Evolutionary conservation across 1,140 invertebrate genomes (phyloP).

Genomic region (Hermetia illucens): DNA sequence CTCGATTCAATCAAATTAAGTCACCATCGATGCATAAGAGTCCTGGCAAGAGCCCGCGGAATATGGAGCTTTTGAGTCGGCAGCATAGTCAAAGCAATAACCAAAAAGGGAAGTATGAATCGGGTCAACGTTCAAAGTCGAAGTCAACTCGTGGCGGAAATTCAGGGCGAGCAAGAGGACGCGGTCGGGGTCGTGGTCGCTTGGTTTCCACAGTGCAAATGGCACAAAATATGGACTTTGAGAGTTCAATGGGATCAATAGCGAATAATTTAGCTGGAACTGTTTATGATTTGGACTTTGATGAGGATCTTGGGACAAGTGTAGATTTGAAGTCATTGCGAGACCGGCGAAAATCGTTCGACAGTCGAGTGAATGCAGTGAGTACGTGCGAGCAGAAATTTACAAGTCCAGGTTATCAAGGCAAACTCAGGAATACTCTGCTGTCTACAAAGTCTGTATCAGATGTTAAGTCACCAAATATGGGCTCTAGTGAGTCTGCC

Average conservation of each 20-base stretch:
- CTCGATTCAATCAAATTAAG: conserved; percentile 31
- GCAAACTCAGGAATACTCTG: not conserved
- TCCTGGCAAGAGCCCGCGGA: conserved; percentile 59
- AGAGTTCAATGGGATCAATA: conserved; percentile 31
- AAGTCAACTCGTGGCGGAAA: conserved; percentile 35
- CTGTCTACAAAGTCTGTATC: not conserved
- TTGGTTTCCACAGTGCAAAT: conserved; percentile 20
- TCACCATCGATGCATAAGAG: conserved; percentile 49
- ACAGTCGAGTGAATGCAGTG: conserved; percentile 45
- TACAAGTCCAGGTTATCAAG: not conserved
- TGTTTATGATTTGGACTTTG: conserved; percentile 74
- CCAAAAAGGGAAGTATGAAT: conserved; percentile 9
- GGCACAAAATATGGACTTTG: conserved; percentile 16
- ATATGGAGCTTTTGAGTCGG: conserved; percentile 20
- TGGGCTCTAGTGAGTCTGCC: no score
- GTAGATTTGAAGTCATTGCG: conserved; percentile 66
- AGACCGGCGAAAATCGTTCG: conserved; percentile 62
- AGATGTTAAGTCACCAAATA: not conserved
- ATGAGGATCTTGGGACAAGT: conserved; percentile 56
- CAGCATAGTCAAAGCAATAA: conserved; percentile 1
- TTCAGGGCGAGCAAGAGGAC: conserved; percentile 42
- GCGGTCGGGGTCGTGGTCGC: conserved; percentile 49
- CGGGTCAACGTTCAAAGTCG: conserved; percentile 16
- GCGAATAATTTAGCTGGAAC: conserved; percentile 69
- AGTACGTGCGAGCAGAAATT: not conserved